Evolutionary conservation across 1,140 invertebrate genomes (phyloP), one percentile per base, ranked within the genome.

Genomic region (Anastrepha obliqua): DNA sequence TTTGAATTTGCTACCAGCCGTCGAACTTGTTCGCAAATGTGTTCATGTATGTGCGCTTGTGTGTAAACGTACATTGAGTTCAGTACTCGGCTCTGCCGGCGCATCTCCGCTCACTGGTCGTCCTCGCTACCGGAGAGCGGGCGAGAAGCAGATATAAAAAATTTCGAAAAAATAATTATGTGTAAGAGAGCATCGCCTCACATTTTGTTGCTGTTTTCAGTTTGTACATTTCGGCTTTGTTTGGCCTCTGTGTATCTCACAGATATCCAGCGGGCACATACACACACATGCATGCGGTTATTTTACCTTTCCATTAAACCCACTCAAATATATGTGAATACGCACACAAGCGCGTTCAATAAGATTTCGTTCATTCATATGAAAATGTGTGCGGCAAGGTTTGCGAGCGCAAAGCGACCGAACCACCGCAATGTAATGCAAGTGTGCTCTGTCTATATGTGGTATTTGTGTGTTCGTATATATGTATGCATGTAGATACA

Each of bases 151-250:
- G 42, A 47, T 17, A 47, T 39, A 47, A 74, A 44, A 74, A 67
- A 67, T 67, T 29, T 29, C 20, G 20, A 67, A 74, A 74, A 74
- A 17, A 17, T 44, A 74, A 74, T 44, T 47, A 74, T 74, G 60
- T n/a, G 74, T 20, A n/a, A 81, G 74, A 81, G 74, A 7, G n/a
- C 3, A 6, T 70, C 39, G 42, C 9, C 42, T 15, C 65, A 11
- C 9, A 9, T n/a, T 3, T 81, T 55, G 74, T 81, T 81, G 74
- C 44, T 51, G 74, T 29, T 47, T 51, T 13, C 20, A 20, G 17
- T 47, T 74, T 81, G 74, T 47, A 55, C 5, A 20, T 81, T 55
- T 47, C 42, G 44, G 6, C 44, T 17, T 13, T 81, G 44, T 47
- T 81, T 58, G n/a, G 15, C 3, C 20, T 51, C 17, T 55, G 74